Conservation (phyloP, 2,113 vertebrate genomes). For the Calonectris borealis region DNA sequence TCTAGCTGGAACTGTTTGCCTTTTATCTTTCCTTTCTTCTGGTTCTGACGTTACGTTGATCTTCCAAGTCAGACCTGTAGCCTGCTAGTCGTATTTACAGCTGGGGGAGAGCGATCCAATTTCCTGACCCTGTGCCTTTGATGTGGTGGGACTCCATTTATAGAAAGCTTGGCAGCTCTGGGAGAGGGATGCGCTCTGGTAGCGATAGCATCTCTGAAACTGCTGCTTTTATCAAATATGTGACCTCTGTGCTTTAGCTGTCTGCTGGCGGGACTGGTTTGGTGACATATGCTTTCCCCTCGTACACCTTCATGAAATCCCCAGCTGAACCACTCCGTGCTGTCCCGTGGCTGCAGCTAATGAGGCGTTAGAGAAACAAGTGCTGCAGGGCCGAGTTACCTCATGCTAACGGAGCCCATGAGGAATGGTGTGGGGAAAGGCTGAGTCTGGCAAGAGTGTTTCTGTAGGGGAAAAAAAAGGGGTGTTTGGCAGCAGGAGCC, state of each 20-base stretch:
- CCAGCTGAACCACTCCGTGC: accelerated
- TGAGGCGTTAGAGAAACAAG: neutral
- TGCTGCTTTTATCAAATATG: neutral
- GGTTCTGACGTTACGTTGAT: neutral
- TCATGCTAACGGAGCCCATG: accelerated
- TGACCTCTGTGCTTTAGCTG: neutral
- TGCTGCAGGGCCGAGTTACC: accelerated
- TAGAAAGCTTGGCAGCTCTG: neutral
- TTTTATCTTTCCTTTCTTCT: neutral
- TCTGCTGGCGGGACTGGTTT: neutral
- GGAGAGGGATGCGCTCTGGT: neutral
- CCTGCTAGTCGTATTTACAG: neutral
- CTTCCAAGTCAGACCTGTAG: neutral
- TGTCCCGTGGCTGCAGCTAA: accelerated
- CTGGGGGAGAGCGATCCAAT: neutral
- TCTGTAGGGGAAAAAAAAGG: neutral
- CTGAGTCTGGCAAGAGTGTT: no score
- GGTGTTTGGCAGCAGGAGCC: neutral
- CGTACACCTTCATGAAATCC: accelerated
- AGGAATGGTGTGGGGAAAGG: neutral
- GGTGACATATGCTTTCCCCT: neutral
- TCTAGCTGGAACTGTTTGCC: neutral
- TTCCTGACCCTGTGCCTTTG: neutral
- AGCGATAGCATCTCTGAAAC: neutral
- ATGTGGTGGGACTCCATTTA: neutral